These are phyloP conservation scores for Platyura marginata DNA, from an alignment of 1,140 invertebrate genomes.

Conservation along the genomic window DNA sequence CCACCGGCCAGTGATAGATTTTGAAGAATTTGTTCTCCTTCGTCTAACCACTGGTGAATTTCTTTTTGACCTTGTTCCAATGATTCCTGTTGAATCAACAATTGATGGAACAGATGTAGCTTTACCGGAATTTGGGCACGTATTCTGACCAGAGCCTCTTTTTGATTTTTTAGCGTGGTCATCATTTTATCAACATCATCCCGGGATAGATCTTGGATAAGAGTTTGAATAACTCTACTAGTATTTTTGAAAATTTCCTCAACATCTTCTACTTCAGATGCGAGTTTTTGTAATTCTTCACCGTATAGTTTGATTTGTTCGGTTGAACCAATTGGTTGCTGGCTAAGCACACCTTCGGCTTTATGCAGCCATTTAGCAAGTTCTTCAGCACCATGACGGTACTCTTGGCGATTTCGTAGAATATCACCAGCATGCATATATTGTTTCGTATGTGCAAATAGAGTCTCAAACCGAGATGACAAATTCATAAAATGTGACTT, in stretches of 20 bases:
- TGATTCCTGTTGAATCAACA: slow-evolving; percentile 78
- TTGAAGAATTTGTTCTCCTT: slow-evolving; percentile 54
- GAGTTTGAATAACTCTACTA: slow-evolving; percentile 73
- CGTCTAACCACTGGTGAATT: slow-evolving; percentile 66
- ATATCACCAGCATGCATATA: slow-evolving; percentile 81
- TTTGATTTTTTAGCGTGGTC: slow-evolving; percentile 73
- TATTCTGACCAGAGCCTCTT: slow-evolving; percentile 66
- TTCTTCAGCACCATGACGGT: slow-evolving; percentile 52
- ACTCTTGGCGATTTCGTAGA: slow-evolving; percentile 60
- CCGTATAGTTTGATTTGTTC: slow-evolving; percentile 61
- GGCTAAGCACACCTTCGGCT: slow-evolving; percentile 48
- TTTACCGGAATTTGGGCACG: slow-evolving; percentile 62
- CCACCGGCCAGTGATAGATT: slow-evolving; percentile 38
- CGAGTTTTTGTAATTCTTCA: slow-evolving; percentile 56
- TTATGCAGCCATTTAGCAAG: slow-evolving; percentile 62
- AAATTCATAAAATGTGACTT: slow-evolving; percentile 54
- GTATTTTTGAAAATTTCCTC: slow-evolving; percentile 79
- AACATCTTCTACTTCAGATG: slow-evolving; percentile 64
- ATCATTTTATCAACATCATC: slow-evolving; percentile 84
- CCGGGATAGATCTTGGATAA: slow-evolving; percentile 75
- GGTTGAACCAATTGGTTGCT: slow-evolving; percentile 50
- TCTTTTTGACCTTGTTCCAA: slow-evolving; percentile 72
- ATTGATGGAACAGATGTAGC: slow-evolving; percentile 59
- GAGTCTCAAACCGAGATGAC: slow-evolving; percentile 56
- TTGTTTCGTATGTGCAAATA: slow-evolving; percentile 62